phyloP scores from a whole-genome alignment of 2,113 vertebrate species.

The Peucedramus taeniatus region DNA sequence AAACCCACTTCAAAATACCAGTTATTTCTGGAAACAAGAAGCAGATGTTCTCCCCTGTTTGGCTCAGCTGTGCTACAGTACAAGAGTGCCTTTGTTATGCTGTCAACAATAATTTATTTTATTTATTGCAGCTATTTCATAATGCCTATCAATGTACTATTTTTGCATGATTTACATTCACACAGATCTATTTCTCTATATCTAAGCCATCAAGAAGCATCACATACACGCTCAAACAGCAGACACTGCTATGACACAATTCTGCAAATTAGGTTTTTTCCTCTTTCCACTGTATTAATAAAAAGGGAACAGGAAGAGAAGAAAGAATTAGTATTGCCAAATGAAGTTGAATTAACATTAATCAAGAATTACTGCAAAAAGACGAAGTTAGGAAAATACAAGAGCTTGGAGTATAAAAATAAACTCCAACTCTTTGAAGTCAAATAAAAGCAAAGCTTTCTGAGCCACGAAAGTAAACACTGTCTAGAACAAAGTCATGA shows the following conservation, averaged over 20 bases:
- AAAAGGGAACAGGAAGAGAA: slow-evolving; percentile 35
- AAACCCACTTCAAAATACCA: slow-evolving; percentile 44
- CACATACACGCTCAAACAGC: not conserved
- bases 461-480: not conserved
- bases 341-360: slow-evolving; percentile 9
- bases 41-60: slow-evolving; percentile 66
- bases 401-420: not conserved
- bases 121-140: slow-evolving; percentile 62
- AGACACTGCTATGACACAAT: not conserved
- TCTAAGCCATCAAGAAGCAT: not conserved
- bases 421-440: not conserved
- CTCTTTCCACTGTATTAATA: slow-evolving; percentile 17
- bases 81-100: slow-evolving; percentile 67
- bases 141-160: slow-evolving; percentile 38
- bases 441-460: not conserved
- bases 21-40: slow-evolving; percentile 70
- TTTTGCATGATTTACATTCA: not conserved
- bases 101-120: slow-evolving; percentile 64
- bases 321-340: not conserved
- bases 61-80: slow-evolving; percentile 62
- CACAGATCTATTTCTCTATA: not conserved
- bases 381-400: not conserved
- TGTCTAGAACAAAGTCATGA: not conserved
- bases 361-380: not conserved
- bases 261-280: not conserved